A percentile compares a stretch with the other conserved stretches of the same genome.
Conservation (phyloP, 2,888 invertebrate genomes). For the Campaea margaritaria region DNA sequence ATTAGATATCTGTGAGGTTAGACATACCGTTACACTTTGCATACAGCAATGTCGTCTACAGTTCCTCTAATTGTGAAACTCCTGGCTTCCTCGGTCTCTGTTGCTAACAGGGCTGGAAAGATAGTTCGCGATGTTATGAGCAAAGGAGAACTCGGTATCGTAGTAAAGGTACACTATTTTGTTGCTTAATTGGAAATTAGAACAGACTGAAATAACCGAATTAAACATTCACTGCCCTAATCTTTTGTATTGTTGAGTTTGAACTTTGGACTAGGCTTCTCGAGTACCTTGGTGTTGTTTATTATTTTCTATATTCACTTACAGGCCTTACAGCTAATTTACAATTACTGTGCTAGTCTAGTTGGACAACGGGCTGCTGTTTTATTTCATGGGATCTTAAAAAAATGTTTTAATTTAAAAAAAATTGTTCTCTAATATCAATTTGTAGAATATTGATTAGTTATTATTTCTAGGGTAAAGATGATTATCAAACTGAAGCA, state of each 20-base stretch:
- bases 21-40: neutral
- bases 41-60: conserved; percentile 84
- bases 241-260: neutral
- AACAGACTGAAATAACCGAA: neutral
- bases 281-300: neutral
- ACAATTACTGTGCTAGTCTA: too few relatives aligned
- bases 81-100: conserved; percentile 91
- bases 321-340: too few relatives aligned
- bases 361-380: too few relatives aligned
- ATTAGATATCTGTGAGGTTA: neutral
- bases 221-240: neutral
- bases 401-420: too few relatives aligned
- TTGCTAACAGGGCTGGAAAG: conserved; percentile 93
- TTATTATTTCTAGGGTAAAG: conserved; percentile 87
- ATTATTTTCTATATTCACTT: too few relatives aligned
- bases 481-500: conserved; percentile 99
- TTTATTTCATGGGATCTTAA: too few relatives aligned
- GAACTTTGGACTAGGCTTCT: too few relatives aligned
- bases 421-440: too few relatives aligned
- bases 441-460: neutral
- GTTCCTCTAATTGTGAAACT: conserved; percentile 88
- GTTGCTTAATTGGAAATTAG: neutral
- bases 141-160: conserved; percentile 94
- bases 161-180: conserved; percentile 89
- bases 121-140: conserved; percentile 96